phyloP scores from a whole-genome alignment of 2,797 vertebrate genomes.

The Gobio occitaniae region DNA sequence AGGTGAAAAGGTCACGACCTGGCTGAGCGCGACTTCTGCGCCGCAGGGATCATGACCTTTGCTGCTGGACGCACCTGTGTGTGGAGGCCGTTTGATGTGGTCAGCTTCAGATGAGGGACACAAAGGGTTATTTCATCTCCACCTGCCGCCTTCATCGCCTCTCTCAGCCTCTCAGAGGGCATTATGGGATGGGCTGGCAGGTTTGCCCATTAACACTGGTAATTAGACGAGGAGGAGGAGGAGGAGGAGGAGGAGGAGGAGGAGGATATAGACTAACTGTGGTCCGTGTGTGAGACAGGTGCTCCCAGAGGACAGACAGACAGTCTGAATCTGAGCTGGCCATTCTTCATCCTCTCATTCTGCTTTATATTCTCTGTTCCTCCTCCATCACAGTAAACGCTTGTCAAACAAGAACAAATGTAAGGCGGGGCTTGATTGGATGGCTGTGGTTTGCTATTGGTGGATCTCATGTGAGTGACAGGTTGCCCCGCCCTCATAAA shows the following conservation, averaged over 20 bases:
- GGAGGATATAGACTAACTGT: slow-evolving; percentile 23
- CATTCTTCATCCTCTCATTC: not conserved
- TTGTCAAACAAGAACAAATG: not conserved
- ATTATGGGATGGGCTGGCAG: not conserved
- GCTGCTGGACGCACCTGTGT: slow-evolving; percentile 11
- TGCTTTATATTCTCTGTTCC: not conserved
- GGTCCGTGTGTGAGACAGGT: slow-evolving; percentile 38
- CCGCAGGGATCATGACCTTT: not conserved
- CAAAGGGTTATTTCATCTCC: not conserved
- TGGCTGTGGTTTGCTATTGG: too few relatives aligned
- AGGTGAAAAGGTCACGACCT: slow-evolving; percentile 29
- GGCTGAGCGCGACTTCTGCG: not conserved
- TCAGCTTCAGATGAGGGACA: not conserved
- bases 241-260: not conserved
- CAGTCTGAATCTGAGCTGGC: not conserved
- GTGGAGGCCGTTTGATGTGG: not conserved
- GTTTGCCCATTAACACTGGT: slow-evolving; percentile 50
- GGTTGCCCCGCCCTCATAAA: too few relatives aligned
- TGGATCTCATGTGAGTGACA: too few relatives aligned
- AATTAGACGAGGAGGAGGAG: slow-evolving; percentile 36
- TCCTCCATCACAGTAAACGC: not conserved
- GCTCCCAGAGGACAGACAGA: slow-evolving; percentile 39
- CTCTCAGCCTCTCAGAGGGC: not conserved
- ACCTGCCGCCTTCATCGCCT: not conserved
- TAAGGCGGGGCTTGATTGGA: too few relatives aligned